Percentiles rank a stretch among this genome's conserved stretches.
Evolutionary conservation across 2,888 invertebrate genomes (phyloP).

Genomic region (Caenorhabditis sinica): DNA sequence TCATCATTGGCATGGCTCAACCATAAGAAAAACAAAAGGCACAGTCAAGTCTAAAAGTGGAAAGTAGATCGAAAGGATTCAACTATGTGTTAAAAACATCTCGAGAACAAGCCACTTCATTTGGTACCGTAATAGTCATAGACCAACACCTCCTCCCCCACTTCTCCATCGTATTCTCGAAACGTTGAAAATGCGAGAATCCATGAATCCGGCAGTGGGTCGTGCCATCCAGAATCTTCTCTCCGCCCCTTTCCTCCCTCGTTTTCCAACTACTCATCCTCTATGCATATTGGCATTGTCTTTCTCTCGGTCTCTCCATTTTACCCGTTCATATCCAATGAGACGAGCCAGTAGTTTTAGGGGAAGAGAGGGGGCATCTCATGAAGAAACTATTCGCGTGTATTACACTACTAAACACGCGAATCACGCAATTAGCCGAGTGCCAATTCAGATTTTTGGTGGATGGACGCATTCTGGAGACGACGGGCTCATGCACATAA

Average conservation of each 20-base stretch:
- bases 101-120: conserved; percentile 30
- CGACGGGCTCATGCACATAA: conserved; percentile 36
- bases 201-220: conserved; percentile 58
- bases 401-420: conserved; percentile 42
- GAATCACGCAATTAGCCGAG: conserved; percentile 58
- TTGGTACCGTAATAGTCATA: conserved; percentile 19
- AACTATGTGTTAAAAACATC: background rate
- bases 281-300: conserved; percentile 61
- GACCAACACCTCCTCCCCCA: background rate
- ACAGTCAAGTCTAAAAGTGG: too few relatives aligned
- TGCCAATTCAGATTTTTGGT: conserved; percentile 28
- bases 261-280: conserved; percentile 38
- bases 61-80: background rate
- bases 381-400: conserved; percentile 51
- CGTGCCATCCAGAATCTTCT: conserved; percentile 54
- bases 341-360: conserved; percentile 49
- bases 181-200: conserved; percentile 56
- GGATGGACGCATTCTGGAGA: background rate
- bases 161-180: conserved; percentile 24
- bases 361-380: background rate
- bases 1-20: too few relatives aligned
- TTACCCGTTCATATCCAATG: conserved; percentile 56
- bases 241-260: conserved; percentile 21
- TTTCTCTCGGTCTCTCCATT: conserved; percentile 41
- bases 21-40: too few relatives aligned